These are phyloP conservation scores for Sus scrofa DNA, from an alignment of 2,113 vertebrate genomes.

Conservation along the genomic window DNA sequence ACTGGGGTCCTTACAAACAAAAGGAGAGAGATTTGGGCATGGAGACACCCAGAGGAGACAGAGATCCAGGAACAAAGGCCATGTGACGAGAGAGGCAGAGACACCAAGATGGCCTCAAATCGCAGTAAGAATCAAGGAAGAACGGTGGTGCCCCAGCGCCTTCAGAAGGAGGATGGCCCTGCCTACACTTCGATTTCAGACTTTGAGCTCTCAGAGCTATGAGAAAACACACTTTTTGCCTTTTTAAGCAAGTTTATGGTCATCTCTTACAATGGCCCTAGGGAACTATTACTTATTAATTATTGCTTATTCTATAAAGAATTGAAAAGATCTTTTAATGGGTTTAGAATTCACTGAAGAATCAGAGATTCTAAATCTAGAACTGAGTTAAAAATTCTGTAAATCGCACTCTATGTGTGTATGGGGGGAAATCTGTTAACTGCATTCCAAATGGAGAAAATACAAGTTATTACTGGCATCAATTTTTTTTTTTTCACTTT, in stretches of 20 bases:
- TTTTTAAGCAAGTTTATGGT: not conserved
- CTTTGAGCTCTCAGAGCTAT: not conserved
- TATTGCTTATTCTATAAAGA: not conserved
- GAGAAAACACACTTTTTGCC: not conserved
- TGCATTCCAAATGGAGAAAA: not conserved
- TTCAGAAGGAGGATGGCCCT: not conserved
- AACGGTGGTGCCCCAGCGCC: too few relatives aligned
- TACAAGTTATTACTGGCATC: not conserved
- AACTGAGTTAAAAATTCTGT: slow-evolving; percentile 11
- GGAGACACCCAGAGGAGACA: not conserved
- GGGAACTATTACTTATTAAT: not conserved
- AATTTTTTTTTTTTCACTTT: slow-evolving; percentile 7
- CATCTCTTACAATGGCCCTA: not conserved
- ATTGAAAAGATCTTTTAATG: not conserved
- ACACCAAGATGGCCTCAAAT: not conserved
- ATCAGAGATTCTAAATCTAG: not conserved
- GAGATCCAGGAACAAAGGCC: not conserved
- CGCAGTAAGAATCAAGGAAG: not conserved
- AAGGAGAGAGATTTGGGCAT: not conserved
- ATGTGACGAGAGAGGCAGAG: not conserved
- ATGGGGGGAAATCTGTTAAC: not conserved
- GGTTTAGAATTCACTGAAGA: not conserved
- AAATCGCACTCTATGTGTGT: not conserved
- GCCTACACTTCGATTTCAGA: not conserved
- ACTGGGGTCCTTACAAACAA: not conserved